Evolutionary conservation across 2,113 vertebrate species (phyloP), one percentile per base, ranked within the genome.

Genomic region (Centropus unirufus): DNA sequence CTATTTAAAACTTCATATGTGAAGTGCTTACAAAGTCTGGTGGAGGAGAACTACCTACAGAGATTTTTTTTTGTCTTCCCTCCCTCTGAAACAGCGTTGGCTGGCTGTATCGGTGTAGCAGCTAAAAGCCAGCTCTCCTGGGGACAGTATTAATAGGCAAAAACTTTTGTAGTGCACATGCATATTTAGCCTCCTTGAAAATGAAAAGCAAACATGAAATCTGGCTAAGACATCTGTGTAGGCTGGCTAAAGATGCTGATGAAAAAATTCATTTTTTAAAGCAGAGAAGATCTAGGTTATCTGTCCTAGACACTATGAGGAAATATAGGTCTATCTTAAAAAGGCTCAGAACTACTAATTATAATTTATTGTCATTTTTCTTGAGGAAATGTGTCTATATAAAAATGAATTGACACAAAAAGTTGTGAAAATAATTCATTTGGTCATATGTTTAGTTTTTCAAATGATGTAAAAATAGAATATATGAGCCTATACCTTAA

Each of bases 151-250:
- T 73, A 77, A 34, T 29, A 18, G 15, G 20, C 12, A 87, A 90
- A 74, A 91, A 23, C 8, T 62, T 89, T 74, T 57, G 63, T n/a
- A 82, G 39, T 27, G 14, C 47, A 29, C 17, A 68, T 64, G 44
- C 23, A 94, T 74, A 83, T 86, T 47, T 83, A 93, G 26, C n/a
- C 87, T 76, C 17, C 66, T 68, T 91, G 66, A 87, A 91, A 87
- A 84, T 22, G 21, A 66, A 61, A 95, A 87, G 29, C 36, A 94
- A 93, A 83, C 46, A 80, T 0, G 4, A 62, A 49, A 85, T 24
- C 39, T 92, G 68, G 39, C 54, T 74, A 36, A 93, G 19, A 54
- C 42, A 23, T 42, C 30, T 70, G 9, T 52, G 39, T 54, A 62
- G 29, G 12, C 4, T 81, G 66, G 39, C 26, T 64, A 84, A 84